A percentile compares a stretch with the other conserved stretches of the same genome.
phyloP scores from a whole-genome alignment of 2,888 invertebrate species.

The Hofmannophila pseudospretella region DNA sequence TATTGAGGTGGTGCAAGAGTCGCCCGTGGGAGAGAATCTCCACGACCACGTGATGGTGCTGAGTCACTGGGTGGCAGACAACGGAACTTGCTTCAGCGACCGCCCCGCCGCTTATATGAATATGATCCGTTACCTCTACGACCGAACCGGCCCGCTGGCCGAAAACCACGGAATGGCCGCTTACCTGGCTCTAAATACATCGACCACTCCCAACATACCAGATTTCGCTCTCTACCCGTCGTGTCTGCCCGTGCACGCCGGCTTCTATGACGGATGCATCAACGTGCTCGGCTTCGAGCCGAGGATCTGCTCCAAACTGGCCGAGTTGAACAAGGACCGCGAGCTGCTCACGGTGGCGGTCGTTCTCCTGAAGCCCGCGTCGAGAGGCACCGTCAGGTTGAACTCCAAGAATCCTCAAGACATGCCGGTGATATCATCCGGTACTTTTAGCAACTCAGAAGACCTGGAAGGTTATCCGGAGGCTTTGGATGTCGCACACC shows the following conservation, averaged over 20 bases:
- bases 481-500: slow-evolving; percentile 35
- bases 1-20: slow-evolving; percentile 36
- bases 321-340: slow-evolving; percentile 26
- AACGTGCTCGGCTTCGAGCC: slow-evolving; percentile 34
- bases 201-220: slow-evolving; percentile 30
- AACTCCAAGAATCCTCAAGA: slow-evolving; percentile 33
- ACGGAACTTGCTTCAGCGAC: slow-evolving; percentile 39
- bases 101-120: slow-evolving; percentile 29
- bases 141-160: slow-evolving; percentile 38
- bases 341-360: slow-evolving; percentile 49
- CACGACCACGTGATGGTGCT: slow-evolving; percentile 57
- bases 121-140: slow-evolving; percentile 46
- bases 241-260: slow-evolving; percentile 31
- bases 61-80: slow-evolving; percentile 40
- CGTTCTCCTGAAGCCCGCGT: slow-evolving; percentile 53
- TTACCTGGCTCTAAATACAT: slow-evolving; percentile 33
- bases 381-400: slow-evolving; percentile 46
- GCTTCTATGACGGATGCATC: slow-evolving; percentile 33
- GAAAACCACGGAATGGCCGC: slow-evolving; percentile 45
- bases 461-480: slow-evolving; percentile 44
- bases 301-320: slow-evolving; percentile 36
- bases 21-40: slow-evolving; percentile 56
- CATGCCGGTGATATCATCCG: slow-evolving; percentile 48
- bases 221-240: slow-evolving; percentile 56
- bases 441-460: slow-evolving; percentile 39